These are phyloP conservation scores for Caenorhabditis briggsae DNA, from an alignment of 1,140 invertebrate species.

Conservation along the genomic window DNA sequence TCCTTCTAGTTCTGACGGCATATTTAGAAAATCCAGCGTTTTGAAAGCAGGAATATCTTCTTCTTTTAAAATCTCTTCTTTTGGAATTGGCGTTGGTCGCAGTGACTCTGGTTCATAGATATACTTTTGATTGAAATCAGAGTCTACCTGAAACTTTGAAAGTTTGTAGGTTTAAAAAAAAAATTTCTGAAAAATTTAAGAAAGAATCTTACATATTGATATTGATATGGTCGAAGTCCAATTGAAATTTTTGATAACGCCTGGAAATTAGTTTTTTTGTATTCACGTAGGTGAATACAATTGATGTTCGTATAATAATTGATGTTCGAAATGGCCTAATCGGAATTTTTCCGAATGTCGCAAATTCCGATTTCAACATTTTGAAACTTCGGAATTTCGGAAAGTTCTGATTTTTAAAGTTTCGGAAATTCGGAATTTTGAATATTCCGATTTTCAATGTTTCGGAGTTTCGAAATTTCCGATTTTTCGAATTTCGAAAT, in stretches of 20 bases:
- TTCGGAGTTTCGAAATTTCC: no score
- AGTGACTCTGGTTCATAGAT: not conserved
- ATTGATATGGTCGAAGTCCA: conserved; percentile 9
- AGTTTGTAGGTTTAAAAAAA: no score
- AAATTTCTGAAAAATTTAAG: not conserved
- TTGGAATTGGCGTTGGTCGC: not conserved
- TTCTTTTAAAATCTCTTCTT: not conserved
- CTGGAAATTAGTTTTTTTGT: not conserved
- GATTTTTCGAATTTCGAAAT: no score
- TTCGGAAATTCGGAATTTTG: no score
- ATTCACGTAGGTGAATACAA: no score
- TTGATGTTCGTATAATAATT: no score
- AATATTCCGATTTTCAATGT: no score
- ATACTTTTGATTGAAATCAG: not conserved
- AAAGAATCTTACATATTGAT: conserved; percentile 5
- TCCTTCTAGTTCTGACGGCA: not conserved
- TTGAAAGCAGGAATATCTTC: conserved; percentile 18
- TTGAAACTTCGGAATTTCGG: no score
- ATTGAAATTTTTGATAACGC: conserved; percentile 30
- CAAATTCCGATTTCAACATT: no score
- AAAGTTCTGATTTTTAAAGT: no score
- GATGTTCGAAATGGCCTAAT: no score
- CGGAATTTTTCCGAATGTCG: no score
- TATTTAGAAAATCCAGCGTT: not conserved
- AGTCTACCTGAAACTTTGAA: not conserved